Evolutionary conservation across 2,113 vertebrate species (phyloP).

Genomic region (Labeo catla): DNA sequence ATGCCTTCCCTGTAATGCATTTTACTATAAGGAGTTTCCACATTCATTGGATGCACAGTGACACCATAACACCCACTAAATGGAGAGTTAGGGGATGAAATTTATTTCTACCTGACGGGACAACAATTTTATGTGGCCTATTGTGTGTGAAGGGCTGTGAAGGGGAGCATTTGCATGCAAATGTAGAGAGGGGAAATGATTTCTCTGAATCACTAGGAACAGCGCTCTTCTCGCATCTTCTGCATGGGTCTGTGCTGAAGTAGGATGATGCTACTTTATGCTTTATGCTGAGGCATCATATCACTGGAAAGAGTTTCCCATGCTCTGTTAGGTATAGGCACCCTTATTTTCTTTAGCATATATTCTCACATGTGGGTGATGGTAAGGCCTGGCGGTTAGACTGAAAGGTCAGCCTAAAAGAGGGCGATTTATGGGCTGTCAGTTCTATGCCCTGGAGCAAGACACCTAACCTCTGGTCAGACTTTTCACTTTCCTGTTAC

Average conservation of each 20-base stretch:
- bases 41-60: conserved; percentile 35
- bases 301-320: neutral
- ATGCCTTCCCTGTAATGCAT: neutral
- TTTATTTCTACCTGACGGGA: conserved; percentile 63
- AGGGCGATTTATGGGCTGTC: neutral
- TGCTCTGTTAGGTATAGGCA: neutral
- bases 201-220: conserved; percentile 54
- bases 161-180: conserved; percentile 73
- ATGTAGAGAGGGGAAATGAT: conserved; percentile 67
- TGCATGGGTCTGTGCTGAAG: conserved; percentile 54
- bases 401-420: conserved; percentile 8
- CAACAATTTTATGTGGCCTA: conserved; percentile 71
- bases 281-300: conserved; percentile 28
- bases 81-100: conserved; percentile 45
- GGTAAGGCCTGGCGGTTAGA: neutral
- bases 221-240: neutral
- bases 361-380: neutral
- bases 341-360: neutral
- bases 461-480: neutral
- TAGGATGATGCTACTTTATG: conserved; percentile 44
- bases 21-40: conserved; percentile 22
- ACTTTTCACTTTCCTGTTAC: neutral
- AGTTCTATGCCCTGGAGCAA: neutral
- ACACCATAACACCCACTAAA: conserved; percentile 47
- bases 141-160: conserved; percentile 68